A percentile compares a stretch with the other conserved stretches of the same genome.
Conservation (phyloP, 2,113 vertebrate genomes). For the Girardinichthys multiradiatus region DNA sequence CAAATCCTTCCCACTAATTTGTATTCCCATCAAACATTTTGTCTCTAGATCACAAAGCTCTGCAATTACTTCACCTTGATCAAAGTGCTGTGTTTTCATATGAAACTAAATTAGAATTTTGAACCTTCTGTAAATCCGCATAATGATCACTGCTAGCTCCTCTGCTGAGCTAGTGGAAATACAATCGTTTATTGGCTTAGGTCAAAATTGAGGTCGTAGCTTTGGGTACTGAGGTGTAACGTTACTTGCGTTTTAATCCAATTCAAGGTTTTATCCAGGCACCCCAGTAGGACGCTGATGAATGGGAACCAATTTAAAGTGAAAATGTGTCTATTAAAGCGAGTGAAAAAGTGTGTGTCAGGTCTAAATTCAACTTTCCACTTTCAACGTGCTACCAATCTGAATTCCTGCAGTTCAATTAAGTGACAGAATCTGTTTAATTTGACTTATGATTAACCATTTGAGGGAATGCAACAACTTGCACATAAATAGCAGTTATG, state of each 20-base stretch:
- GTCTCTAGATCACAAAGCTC: constrained; percentile 4
- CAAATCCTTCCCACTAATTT: constrained; percentile 2
- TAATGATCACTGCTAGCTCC: constrained; percentile 57
- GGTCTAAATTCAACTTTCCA: neutral
- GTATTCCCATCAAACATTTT: constrained; percentile 12
- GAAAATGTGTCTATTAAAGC: constrained; percentile 3
- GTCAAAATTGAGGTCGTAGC: constrained; percentile 53
- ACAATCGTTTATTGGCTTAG: constrained; percentile 54
- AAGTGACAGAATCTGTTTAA: neutral
- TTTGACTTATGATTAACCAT: neutral
- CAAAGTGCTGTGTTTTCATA: constrained; percentile 47
- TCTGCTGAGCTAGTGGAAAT: constrained; percentile 68
- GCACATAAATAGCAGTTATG: neutral
- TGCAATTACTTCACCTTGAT: constrained; percentile 41
- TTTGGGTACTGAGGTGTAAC: constrained; percentile 53
- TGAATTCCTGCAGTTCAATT: neutral
- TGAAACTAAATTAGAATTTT: constrained; percentile 61
- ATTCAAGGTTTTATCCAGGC: constrained; percentile 19
- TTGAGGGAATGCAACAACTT: neutral
- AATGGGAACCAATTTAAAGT: neutral
- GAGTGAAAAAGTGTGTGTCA: neutral
- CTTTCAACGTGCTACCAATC: neutral
- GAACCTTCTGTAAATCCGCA: constrained; percentile 44
- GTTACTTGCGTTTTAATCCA: constrained; percentile 50
- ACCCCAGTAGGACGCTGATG: constrained; percentile 1